These are phyloP conservation scores for Pristionchus japonicus DNA, from an alignment of 2,888 invertebrate genomes.

Conservation along the genomic window DNA sequence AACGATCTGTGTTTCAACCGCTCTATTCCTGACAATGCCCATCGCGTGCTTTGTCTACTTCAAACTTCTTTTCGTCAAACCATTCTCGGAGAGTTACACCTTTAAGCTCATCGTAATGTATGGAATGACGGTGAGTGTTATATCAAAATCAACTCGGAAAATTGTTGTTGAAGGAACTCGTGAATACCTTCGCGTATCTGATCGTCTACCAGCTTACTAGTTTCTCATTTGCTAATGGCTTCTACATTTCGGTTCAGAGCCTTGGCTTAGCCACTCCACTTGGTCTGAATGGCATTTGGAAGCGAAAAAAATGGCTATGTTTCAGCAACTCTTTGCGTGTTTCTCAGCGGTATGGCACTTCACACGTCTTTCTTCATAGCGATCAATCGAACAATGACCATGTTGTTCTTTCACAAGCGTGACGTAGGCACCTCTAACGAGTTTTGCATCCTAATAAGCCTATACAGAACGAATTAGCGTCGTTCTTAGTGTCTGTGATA, in stretches of 20 bases:
- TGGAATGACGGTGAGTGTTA: background rate
- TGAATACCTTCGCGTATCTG: background rate
- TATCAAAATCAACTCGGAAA: too few relatives aligned
- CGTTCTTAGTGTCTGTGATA: background rate
- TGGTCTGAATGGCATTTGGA: background rate
- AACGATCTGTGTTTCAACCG: too few relatives aligned
- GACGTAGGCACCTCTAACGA: background rate
- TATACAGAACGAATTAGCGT: background rate
- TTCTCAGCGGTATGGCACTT: background rate
- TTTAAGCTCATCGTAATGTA: background rate
- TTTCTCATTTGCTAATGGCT: too few relatives aligned
- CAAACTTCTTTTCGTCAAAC: background rate
- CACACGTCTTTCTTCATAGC: background rate
- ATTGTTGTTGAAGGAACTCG: background rate
- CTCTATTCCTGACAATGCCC: too few relatives aligned
- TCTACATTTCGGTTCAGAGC: too few relatives aligned
- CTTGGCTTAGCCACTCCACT: too few relatives aligned
- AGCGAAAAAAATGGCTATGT: background rate
- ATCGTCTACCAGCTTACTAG: too few relatives aligned
- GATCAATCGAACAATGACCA: background rate
- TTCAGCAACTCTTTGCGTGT: background rate
- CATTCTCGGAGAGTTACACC: background rate
- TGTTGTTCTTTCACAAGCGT: background rate
- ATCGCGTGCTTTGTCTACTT: background rate
- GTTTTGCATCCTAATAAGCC: background rate